phyloP scores from a whole-genome alignment of 2,888 invertebrate species.

The Tinea trinotella region DNA sequence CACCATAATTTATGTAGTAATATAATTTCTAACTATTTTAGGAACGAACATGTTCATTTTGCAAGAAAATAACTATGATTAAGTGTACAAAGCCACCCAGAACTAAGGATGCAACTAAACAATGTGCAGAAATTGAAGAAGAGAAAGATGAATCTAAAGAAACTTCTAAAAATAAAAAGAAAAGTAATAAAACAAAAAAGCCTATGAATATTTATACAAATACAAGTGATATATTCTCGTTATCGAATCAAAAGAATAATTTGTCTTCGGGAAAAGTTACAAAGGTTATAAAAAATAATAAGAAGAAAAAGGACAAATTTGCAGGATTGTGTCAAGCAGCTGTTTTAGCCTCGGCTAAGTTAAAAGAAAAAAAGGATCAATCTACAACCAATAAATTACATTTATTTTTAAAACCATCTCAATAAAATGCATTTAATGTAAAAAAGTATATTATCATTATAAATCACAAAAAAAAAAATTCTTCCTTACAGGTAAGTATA shows the following conservation, averaged over 20 bases:
- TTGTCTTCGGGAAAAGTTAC: conserved; percentile 29
- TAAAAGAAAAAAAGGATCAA: conserved; percentile 38
- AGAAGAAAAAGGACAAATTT: conserved; percentile 59
- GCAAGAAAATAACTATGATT: conserved; percentile 27
- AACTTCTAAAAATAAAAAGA: conserved; percentile 21
- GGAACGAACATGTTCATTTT: conserved; percentile 50
- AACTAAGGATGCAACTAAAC: conserved; percentile 13
- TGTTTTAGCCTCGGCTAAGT: conserved; percentile 48
- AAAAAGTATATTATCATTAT: too few species aligned
- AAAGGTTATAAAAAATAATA: conserved; percentile 56
- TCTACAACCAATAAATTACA: conserved; percentile 42
- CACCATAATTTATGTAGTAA: too few species aligned
- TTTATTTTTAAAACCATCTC: conserved; percentile 53
- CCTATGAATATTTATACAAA: conserved; percentile 46
- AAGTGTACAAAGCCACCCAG: conserved; percentile 13
- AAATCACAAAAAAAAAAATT: too few species aligned
- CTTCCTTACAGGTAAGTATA: too few species aligned
- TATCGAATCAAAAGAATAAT: conserved; percentile 46
- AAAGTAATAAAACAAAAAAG: conserved; percentile 20
- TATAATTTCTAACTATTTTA: conserved; percentile 29
- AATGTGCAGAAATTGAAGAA: conserved; percentile 1
- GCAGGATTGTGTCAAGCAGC: conserved; percentile 57
- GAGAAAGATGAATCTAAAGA: too few species aligned
- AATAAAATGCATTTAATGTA: conserved; percentile 19
- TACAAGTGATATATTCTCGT: conserved; percentile 47